Conservation (phyloP, 2,113 vertebrate species). For the Grammomys surdaster region DNA sequence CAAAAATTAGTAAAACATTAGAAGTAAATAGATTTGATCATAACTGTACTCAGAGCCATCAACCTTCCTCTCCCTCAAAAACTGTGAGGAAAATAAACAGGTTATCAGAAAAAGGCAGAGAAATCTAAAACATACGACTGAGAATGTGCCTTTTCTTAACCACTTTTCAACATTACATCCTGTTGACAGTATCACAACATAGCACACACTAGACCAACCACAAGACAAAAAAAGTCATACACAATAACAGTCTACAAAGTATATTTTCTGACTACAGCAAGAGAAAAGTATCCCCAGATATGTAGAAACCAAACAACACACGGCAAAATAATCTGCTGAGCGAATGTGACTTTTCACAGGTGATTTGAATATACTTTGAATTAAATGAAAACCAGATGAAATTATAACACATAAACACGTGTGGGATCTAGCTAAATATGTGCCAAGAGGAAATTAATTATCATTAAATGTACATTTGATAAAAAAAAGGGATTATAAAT, state of each 20-base stretch:
- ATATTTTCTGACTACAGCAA: not conserved
- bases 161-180: not conserved
- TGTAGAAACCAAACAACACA: not conserved
- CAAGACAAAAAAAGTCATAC: not conserved
- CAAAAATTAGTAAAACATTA: not conserved
- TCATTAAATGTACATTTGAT: conserved; percentile 8
- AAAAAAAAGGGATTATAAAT: conserved; percentile 30
- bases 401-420: not conserved
- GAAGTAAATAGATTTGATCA: not conserved
- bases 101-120: not conserved
- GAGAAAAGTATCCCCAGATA: not conserved
- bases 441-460: not conserved
- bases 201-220: not conserved
- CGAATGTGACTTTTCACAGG: not conserved
- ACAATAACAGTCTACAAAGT: not conserved
- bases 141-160: not conserved
- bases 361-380: not conserved
- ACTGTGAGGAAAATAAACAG: not conserved
- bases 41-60: not conserved
- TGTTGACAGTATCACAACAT: not conserved
- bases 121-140: not conserved
- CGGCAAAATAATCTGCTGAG: not conserved
- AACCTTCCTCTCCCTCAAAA: not conserved
- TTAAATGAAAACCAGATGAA: conserved; percentile 40
- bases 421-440: not conserved